Conservation (phyloP, 1,140 invertebrate genomes). For the Trachymyrmex cornetzi region DNA sequence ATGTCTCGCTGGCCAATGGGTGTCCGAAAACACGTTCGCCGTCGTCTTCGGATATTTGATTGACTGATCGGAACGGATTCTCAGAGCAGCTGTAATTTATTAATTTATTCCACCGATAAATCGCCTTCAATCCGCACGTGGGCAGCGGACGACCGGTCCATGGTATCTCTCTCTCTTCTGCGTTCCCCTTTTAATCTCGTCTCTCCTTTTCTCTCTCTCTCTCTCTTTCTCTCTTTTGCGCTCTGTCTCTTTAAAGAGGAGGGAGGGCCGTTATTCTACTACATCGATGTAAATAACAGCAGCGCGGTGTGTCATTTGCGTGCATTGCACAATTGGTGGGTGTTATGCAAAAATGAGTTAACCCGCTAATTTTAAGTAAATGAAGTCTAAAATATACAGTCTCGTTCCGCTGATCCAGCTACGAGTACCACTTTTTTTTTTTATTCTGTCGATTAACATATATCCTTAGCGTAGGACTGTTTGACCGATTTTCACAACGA, state of each 20-base stretch:
- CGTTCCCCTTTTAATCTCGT: slow-evolving; percentile 10
- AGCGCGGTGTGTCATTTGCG: slow-evolving; percentile 47
- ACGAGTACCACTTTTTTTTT: background rate
- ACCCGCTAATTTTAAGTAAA: slow-evolving; percentile 39
- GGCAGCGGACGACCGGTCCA: slow-evolving; percentile 64
- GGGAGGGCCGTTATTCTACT: slow-evolving; percentile 46
- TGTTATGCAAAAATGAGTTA: slow-evolving; percentile 35
- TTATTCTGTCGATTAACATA: background rate
- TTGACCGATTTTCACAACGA: background rate
- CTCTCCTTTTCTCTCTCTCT: slow-evolving; percentile 20
- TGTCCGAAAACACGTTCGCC: slow-evolving; percentile 40
- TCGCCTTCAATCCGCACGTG: slow-evolving; percentile 74
- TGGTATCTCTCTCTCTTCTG: slow-evolving; percentile 17
- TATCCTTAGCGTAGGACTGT: background rate
- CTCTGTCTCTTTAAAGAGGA: slow-evolving; percentile 11
- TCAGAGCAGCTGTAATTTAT: slow-evolving; percentile 73
- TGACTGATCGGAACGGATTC: slow-evolving; percentile 53
- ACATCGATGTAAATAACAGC: slow-evolving; percentile 42
- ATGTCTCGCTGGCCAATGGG: slow-evolving; percentile 7
- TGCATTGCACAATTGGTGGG: slow-evolving; percentile 48
- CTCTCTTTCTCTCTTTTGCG: background rate
- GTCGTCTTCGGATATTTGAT: slow-evolving; percentile 45
- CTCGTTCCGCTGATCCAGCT: background rate
- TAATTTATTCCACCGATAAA: slow-evolving; percentile 77
- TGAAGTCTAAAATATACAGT: slow-evolving; percentile 29